These are phyloP conservation scores for Protonemura montana DNA, from an alignment of 2,888 invertebrate genomes.

Conservation along the genomic window DNA sequence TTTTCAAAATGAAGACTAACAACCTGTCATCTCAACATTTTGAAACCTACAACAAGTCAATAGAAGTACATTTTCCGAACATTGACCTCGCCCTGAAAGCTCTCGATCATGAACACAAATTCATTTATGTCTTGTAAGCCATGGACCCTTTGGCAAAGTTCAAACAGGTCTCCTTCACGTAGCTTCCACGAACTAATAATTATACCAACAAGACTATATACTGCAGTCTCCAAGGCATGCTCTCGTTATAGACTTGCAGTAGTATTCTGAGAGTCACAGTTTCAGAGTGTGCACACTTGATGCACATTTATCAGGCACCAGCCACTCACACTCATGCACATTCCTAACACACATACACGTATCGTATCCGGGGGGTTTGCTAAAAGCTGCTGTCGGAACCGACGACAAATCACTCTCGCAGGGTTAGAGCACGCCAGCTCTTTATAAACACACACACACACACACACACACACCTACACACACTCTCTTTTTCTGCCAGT, in stretches of 20 bases:
- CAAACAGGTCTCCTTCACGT: not conserved
- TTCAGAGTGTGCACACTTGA: not conserved
- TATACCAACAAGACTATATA: not conserved
- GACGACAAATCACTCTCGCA: conserved; percentile 46
- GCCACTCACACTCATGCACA: not conserved
- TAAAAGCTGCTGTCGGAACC: conserved; percentile 46
- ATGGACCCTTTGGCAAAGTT: not conserved
- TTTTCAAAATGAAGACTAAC: no score
- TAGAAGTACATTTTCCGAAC: not conserved
- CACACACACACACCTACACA: no score
- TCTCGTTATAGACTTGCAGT: not conserved
- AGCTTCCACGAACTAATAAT: not conserved
- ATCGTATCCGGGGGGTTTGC: conserved; percentile 29
- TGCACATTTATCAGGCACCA: conserved; percentile 26
- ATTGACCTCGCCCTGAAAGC: not conserved
- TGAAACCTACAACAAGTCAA: not conserved
- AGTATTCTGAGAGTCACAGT: conserved; percentile 3
- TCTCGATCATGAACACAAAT: not conserved
- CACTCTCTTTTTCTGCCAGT: conserved; percentile 31
- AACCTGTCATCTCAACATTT: not conserved
- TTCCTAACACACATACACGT: not conserved
- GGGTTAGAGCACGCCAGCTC: conserved; percentile 13
- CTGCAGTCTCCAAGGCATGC: conserved; percentile 4
- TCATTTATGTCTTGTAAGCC: not conserved
- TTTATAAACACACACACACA: not conserved